Base-by-base conservation (phyloP, 2,797 vertebrate species). In the Mormyrus hasselquistii region DNA sequence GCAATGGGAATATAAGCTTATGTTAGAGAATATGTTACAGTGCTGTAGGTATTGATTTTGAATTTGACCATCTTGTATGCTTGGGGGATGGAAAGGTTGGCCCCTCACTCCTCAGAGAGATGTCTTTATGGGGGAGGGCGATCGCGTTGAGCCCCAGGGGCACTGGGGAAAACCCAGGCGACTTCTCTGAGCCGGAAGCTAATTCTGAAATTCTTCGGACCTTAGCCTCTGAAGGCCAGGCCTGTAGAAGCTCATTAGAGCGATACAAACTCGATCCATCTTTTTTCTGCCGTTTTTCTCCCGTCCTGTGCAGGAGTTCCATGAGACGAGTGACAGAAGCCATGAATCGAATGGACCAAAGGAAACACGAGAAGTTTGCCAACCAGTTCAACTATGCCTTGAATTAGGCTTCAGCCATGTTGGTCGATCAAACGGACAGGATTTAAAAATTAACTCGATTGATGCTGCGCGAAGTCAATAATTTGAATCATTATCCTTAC, bases 331-430 rank as follows among this genome's bases (percentile, higher is more conserved):
- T 98, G 0, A 92, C 96, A 69, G 93, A 96, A n/a, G 97, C 96
- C 83, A 95, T 99, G 97, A 97, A 93, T 92, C 95, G 92, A 90
- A 92, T 96, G 90, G 98, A 99, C 95, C 92, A 85, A 85, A 96
- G 95, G 88, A 99, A 98, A 91, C 98, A 99, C 0, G 97, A 99
- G 85, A 99, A 99, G 95, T 99, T 99, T 94, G 95, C 97, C 90
- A 99, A 99, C 95, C 98, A 99, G 94, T 99, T 99, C 91, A 99
- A 99, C 95, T 99, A 99, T 0, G 97, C 98, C 0, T 93, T 99
- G 92, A 96, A 96, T 90, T 99, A 94, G 97, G 50, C 87, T 52
- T 44, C 29, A 29, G 22, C 52, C 12, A 1, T 57, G 12, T 86
- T 22, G 19, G 29, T 44, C 19, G 62, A 62, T 73, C 57, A 16